Percentiles rank a stretch among this genome's conserved stretches.
These are phyloP conservation scores for Leucania comma DNA, from an alignment of 2,888 invertebrate species.

Conservation along the genomic window DNA sequence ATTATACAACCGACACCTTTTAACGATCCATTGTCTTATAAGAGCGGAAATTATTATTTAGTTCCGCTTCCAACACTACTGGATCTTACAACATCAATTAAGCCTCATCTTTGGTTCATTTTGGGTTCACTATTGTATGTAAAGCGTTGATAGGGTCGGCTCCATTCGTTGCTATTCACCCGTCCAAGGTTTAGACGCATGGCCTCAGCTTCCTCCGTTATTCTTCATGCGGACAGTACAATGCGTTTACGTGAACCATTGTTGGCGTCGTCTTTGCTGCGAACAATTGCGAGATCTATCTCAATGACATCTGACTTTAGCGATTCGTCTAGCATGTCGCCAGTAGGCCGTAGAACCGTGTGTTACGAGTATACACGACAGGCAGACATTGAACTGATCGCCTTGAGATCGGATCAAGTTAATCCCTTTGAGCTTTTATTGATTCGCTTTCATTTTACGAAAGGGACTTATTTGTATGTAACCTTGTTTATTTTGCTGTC, in stretches of 20 bases:
- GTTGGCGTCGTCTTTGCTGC: constrained; percentile 71
- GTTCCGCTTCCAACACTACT: constrained; percentile 81
- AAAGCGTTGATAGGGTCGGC: constrained; percentile 58
- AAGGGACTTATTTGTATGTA: neutral
- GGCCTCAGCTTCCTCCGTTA: constrained; percentile 84
- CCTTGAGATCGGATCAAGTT: constrained; percentile 39
- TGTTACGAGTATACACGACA: constrained; percentile 13
- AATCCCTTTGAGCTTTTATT: constrained; percentile 31
- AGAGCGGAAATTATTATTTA: constrained; percentile 74
- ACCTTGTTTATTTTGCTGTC: constrained; percentile 13
- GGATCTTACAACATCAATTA: constrained; percentile 64
- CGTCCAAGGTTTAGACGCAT: constrained; percentile 85
- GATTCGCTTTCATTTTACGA: constrained; percentile 12
- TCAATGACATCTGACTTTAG: constrained; percentile 86
- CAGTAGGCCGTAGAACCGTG: constrained; percentile 29
- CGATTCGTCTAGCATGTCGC: constrained; percentile 75
- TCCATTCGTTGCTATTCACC: constrained; percentile 75
- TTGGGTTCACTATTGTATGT: constrained; percentile 68
- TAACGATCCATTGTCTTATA: constrained; percentile 76
- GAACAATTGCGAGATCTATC: constrained; percentile 81
- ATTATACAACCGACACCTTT: constrained; percentile 66
- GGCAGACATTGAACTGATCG: constrained; percentile 31
- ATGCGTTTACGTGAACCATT: constrained; percentile 80
- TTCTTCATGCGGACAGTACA: constrained; percentile 86
- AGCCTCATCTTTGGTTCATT: constrained; percentile 55